Percentiles rank a stretch among this genome's conserved stretches.
These are phyloP conservation scores for Pseudomyrmex cubaensis DNA, from an alignment of 1,140 invertebrate genomes.

Conservation along the genomic window DNA sequence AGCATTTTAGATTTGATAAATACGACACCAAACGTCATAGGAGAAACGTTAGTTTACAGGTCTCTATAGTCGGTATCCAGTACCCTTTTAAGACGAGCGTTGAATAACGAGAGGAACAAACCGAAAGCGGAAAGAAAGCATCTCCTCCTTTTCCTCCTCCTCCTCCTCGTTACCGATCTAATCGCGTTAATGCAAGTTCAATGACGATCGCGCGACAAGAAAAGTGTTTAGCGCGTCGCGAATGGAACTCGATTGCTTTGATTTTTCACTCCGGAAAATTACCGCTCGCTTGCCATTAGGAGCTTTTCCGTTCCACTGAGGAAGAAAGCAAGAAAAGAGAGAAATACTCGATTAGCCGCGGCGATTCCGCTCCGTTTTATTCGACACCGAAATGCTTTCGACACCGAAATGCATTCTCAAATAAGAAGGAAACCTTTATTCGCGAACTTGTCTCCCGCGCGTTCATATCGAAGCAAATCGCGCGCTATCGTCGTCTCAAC, in stretches of 20 bases:
- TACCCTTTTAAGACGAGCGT: too few relatives aligned
- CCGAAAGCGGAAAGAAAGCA: constrained; percentile 17
- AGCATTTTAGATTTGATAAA: too few relatives aligned
- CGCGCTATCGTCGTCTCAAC: neutral
- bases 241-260: constrained; percentile 61
- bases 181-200: constrained; percentile 70
- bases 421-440: constrained; percentile 1
- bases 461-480: neutral
- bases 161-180: constrained; percentile 33
- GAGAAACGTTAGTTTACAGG: too few relatives aligned
- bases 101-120: constrained; percentile 50
- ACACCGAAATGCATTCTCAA: constrained; percentile 5
- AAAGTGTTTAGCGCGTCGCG: constrained; percentile 40
- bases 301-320: constrained; percentile 27
- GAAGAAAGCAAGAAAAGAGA: neutral
- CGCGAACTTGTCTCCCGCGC: constrained; percentile 4
- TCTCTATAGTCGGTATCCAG: too few relatives aligned
- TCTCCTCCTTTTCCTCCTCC: neutral
- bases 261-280: constrained; percentile 64
- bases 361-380: constrained; percentile 35
- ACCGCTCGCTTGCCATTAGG: constrained; percentile 30
- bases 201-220: constrained; percentile 43
- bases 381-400: constrained; percentile 54
- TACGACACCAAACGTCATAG: too few relatives aligned
- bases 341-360: constrained; percentile 38